Conservation (phyloP, 2,797 vertebrate genomes). For the Vespertilio murinus region DNA sequence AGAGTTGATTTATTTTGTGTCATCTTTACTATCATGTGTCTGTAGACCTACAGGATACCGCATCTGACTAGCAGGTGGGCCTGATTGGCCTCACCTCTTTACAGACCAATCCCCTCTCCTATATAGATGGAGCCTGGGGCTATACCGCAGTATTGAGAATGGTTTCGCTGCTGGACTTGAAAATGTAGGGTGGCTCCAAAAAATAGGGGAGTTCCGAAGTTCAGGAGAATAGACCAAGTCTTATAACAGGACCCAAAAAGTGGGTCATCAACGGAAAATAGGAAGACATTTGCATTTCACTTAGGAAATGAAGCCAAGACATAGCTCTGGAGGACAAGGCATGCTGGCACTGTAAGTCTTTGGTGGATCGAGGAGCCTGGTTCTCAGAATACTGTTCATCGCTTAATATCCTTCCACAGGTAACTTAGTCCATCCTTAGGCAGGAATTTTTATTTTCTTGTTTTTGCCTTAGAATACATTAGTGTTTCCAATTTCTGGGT, state of each 20-base stretch:
- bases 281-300: neutral
- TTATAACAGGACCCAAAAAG: neutral
- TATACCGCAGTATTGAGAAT: rapidly evolving
- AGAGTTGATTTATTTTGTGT: neutral
- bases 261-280: neutral
- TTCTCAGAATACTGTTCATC: neutral
- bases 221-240: neutral
- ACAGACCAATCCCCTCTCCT: rapidly evolving
- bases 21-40: neutral
- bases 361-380: neutral
- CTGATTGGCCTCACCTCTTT: rapidly evolving
- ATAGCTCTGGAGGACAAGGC: neutral
- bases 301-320: neutral
- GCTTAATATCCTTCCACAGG: no score
- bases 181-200: neutral
- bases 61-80: rapidly evolving
- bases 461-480: neutral
- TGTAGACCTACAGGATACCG: neutral
- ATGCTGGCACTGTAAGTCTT: neutral
- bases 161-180: neutral
- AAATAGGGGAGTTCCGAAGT: neutral
- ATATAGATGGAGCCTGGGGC: rapidly evolving
- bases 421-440: no score
- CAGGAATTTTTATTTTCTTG: neutral
- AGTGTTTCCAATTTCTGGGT: neutral